Evolutionary conservation across 2,113 vertebrate genomes (phyloP), one percentile per base, ranked within the genome.

Genomic region (Vulpes lagopus): DNA sequence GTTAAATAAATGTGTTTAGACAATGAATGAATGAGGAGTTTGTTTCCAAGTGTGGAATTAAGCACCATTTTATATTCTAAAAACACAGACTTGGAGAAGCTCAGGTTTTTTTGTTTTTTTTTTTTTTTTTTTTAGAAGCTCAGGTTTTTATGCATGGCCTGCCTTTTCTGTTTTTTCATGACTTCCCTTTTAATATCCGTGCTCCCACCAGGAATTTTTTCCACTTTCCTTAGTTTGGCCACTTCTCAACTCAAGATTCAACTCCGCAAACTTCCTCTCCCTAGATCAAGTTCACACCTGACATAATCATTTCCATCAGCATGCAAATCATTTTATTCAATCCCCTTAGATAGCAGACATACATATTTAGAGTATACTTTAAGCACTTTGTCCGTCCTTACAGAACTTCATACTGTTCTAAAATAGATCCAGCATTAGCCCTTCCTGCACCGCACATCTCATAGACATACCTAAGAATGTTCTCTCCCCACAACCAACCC

Each of bases 161-260:
- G 38, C 38, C 38, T 76, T 49, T 76, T 76, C 73, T 76, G 38
- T 49, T 76, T 76, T 49, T 49, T 74, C 71, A 74, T 43, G 22
- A 76, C 25, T 27, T 76, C 6, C 14, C 35, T 81, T 79, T 94
- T 27, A 16, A 79, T 59, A 30, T 78, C 60, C 62, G 27, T 57
- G 15, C 2, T 73, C 25, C 35, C 62, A 73, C 25, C 4, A 8
- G 55, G n/a, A 88, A 82, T 10, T 49, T 71, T 95, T 51, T 32
- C n/a, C 64, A 22, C 11, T 94, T 14, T 59, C 19, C 22, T 91
- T 92, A 53, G 83, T 51, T 92, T 88, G 76, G 11, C 53, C 64
- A 69, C 59, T 60, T 93, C 51, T 95, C 17, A 59, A 53, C 51
- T 89, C 49, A 35, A 84, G 95, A 35, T 93, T 90, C 38, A 84